phyloP scores from a whole-genome alignment of 1,140 invertebrate species.

The Helicoverpa armigera region DNA sequence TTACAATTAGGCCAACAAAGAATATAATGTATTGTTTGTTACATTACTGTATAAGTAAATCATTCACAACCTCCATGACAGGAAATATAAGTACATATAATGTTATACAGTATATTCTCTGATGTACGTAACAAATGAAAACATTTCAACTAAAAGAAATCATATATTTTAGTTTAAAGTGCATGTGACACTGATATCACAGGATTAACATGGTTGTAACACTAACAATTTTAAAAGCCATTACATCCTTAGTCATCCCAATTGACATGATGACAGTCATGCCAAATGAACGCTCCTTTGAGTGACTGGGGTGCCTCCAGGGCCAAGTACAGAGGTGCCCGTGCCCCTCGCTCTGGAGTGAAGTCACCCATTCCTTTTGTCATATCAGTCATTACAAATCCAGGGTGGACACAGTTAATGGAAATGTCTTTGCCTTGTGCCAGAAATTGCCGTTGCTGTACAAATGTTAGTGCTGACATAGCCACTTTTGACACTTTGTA shows the following conservation, averaged over 20 bases:
- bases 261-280: conserved; percentile 84
- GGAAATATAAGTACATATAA: conserved; percentile 26
- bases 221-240: conserved; percentile 68
- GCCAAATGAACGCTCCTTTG: conserved; percentile 86
- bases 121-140: conserved; percentile 48
- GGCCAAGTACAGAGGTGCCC: conserved; percentile 82
- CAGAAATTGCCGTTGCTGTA: conserved; percentile 89
- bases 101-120: background rate
- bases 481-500: conserved; percentile 93
- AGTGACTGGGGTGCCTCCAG: conserved; percentile 79
- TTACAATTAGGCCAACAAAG: conserved; percentile 16
- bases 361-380: conserved; percentile 90
- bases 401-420: conserved; percentile 90
- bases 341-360: conserved; percentile 89
- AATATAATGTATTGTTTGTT: background rate
- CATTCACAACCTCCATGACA: conserved; percentile 27
- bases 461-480: conserved; percentile 89
- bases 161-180: conserved; percentile 79
- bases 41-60: background rate
- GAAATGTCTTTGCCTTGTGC: conserved; percentile 88
- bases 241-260: conserved; percentile 82
- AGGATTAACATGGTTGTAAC: conserved; percentile 70
- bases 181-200: conserved; percentile 84
- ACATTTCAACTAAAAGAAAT: conserved; percentile 68
- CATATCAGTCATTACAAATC: conserved; percentile 93